Conservation (phyloP, 2,113 vertebrate genomes). For the Caranx melampygus region DNA sequence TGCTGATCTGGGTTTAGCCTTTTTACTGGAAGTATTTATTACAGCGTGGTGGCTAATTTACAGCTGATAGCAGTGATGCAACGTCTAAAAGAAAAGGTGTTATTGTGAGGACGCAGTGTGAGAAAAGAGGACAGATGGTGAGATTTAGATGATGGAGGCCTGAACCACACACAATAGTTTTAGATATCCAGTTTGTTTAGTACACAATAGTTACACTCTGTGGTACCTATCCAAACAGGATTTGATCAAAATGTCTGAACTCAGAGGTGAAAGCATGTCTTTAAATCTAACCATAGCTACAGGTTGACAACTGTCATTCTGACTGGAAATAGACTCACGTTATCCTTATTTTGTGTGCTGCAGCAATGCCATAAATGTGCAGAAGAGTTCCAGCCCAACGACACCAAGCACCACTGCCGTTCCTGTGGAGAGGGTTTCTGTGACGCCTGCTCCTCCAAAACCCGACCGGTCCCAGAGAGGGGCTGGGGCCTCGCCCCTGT, state of each 20-base stretch:
- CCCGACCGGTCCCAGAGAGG: constrained; percentile 93
- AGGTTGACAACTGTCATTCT: too few relatives aligned
- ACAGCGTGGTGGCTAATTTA: background rate
- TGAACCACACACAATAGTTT: background rate
- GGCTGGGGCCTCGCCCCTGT: constrained; percentile 96
- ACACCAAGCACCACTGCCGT: constrained; percentile 98
- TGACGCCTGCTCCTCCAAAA: constrained; percentile 93
- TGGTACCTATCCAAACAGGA: background rate
- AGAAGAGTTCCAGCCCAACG: constrained; percentile 90
- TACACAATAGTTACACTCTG: background rate
- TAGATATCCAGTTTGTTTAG: background rate
- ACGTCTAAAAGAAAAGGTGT: constrained; percentile 5
- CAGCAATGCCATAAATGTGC: constrained; percentile 94
- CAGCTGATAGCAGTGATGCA: background rate
- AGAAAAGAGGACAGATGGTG: background rate
- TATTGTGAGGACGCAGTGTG: background rate
- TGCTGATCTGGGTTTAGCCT: background rate
- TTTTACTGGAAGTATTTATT: background rate
- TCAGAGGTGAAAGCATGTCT: background rate
- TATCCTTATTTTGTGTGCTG: background rate
- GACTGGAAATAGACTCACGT: background rate
- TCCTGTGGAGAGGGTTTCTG: constrained; percentile 98
- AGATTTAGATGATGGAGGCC: background rate
- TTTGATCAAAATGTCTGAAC: background rate
- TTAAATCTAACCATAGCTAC: background rate